These are phyloP conservation scores for Halcyon leucocephala DNA, from an alignment of 2,797 vertebrate genomes.

Conservation along the genomic window DNA sequence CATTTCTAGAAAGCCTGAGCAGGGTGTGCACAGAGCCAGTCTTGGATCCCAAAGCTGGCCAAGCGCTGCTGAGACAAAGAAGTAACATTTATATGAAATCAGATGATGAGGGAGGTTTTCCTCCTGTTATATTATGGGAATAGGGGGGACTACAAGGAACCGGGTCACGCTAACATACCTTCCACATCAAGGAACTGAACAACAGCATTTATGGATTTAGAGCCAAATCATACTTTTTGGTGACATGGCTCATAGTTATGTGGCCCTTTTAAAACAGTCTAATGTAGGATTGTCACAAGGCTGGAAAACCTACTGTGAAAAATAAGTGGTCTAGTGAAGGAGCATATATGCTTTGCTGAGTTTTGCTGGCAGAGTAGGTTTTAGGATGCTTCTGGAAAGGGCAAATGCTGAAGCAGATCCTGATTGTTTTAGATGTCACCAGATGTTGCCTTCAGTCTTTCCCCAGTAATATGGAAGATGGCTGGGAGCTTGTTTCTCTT, in stretches of 20 bases:
- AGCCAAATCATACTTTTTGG: neutral
- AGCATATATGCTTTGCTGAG: neutral
- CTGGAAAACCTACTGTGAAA: neutral
- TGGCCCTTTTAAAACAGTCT: neutral
- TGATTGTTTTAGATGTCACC: neutral
- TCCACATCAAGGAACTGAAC: neutral
- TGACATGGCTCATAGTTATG: neutral
- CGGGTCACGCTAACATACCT: neutral
- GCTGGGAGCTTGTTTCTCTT: neutral
- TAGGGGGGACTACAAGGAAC: neutral
- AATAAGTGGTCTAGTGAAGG: neutral
- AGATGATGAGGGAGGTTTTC: neutral
- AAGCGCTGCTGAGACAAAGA: neutral
- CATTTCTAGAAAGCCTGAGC: conserved; percentile 31
- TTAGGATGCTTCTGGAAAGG: neutral
- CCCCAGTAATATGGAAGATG: neutral
- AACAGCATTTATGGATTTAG: neutral
- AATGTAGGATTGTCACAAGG: neutral
- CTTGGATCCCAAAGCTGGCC: neutral
- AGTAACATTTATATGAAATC: neutral
- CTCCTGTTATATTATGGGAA: neutral
- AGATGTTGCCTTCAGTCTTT: neutral
- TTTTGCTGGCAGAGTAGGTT: neutral
- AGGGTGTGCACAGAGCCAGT: neutral
- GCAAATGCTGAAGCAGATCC: neutral